phyloP scores from a whole-genome alignment of 1,140 invertebrate species.

The Gryon sp. region DNA sequence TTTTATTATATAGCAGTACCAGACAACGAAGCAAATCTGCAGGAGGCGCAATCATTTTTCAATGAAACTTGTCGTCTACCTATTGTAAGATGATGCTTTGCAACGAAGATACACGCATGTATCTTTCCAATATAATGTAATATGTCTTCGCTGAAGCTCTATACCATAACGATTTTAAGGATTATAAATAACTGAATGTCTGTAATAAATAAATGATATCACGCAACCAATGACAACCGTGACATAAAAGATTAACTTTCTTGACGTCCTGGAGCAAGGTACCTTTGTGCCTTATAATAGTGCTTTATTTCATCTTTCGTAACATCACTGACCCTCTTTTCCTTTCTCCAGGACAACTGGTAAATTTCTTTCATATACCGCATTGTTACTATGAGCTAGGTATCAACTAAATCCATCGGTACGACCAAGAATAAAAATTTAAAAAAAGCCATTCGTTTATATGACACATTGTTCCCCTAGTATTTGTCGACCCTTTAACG shows the following conservation, averaged over 20 bases:
- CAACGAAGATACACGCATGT: constrained; percentile 66
- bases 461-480: constrained; percentile 18
- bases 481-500: constrained; percentile 23
- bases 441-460: constrained; percentile 18
- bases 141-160: constrained; percentile 74
- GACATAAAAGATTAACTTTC: constrained; percentile 57
- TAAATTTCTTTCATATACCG: constrained; percentile 59
- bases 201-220: constrained; percentile 79
- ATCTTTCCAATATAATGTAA: constrained; percentile 68
- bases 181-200: constrained; percentile 79
- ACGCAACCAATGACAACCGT: constrained; percentile 70
- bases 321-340: constrained; percentile 26
- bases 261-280: constrained; percentile 63
- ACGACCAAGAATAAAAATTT: constrained; percentile 60
- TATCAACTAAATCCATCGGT: constrained; percentile 66
- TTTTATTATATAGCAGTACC: constrained; percentile 40
- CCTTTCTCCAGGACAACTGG: constrained; percentile 52
- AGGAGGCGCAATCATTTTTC: constrained; percentile 72
- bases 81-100: constrained; percentile 69
- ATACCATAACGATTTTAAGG: constrained; percentile 76
- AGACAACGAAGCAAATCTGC: constrained; percentile 64
- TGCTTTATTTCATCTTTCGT: constrained; percentile 38
- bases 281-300: constrained; percentile 33
- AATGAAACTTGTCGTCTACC: constrained; percentile 65
- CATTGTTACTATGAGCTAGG: constrained; percentile 75